Evolutionary conservation across 1,140 invertebrate species (phyloP), one percentile per base, ranked within the genome.

Genomic region (Homarus americanus): DNA sequence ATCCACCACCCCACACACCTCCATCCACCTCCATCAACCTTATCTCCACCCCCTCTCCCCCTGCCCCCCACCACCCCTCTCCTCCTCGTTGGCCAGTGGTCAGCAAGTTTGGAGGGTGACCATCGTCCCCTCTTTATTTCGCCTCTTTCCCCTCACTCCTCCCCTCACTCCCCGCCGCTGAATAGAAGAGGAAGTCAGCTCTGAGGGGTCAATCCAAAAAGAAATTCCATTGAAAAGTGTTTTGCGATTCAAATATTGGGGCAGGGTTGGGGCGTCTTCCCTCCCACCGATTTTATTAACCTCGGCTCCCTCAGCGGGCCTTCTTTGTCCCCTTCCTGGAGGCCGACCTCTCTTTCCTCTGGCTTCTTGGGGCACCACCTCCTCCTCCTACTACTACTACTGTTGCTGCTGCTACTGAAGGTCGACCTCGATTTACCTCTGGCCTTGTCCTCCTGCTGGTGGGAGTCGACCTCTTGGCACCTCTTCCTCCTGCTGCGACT

Each of bases 221-320:
- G 75, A 87, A 87, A 87, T 87, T 87, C 85, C 58, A 87, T 87
- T 78, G 85, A 78, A 87, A 78, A 76, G 44, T 78, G 73, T 79
- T 87, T 87, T 87, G 85, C 73, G 85, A 87, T 87, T 87, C 85
- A 78, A 87, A 87, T 87, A 79, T 40, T 78, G 76, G 32, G 86
- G 40, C 28, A 80, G 58, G n/a, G 80, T 3, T 17, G 58, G 41
- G 40, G 44, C 75, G n/a, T 58, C 36, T 69, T 86, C n/a, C 63
- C 53, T 44, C 85, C 53, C 75, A 44, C 82, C 40, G 44, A 79
- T 79, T 79, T 79, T 79, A 79, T 79, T 79, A 79, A 79, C 76
- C 76, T 79, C 40, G 76, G 38, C 44, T 32, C 76, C 73, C 40
- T 17, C 28, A n/a, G 63, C n/a, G n/a, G 1, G 63, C 1, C 4